Evolutionary conservation across 2,797 vertebrate genomes (phyloP).

Genomic region (Danio kyathit): DNA sequence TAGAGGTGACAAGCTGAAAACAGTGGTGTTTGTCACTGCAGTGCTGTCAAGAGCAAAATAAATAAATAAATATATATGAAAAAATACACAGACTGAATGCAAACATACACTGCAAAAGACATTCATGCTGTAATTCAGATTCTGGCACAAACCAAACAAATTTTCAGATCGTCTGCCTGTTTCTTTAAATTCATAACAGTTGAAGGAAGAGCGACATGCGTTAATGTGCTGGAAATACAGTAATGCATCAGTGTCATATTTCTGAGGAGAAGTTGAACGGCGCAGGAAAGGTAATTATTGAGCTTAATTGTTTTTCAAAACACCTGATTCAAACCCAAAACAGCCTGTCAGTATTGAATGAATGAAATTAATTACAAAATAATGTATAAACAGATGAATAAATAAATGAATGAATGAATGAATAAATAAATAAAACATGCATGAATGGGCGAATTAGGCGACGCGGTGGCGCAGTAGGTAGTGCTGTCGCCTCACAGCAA

Average conservation of each 20-base stretch:
- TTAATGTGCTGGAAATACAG: conserved; percentile 27
- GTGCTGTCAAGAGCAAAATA: background rate
- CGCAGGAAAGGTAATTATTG: conserved; percentile 26
- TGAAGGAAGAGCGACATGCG: background rate
- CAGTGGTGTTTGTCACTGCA: background rate
- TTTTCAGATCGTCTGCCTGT: background rate
- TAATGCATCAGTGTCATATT: conserved; percentile 31
- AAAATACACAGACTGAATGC: background rate
- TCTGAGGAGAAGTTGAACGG: conserved; percentile 12
- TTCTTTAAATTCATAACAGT: conserved; percentile 13
- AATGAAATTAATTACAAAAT: background rate
- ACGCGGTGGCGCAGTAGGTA: no score
- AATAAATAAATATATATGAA: no score
- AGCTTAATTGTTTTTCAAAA: conserved; percentile 33
- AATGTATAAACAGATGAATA: no score
- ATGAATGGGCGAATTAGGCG: no score
- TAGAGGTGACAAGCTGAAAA: conserved; percentile 7
- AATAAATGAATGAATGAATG: no score
- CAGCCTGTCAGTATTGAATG: background rate
- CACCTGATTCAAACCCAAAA: conserved; percentile 7
- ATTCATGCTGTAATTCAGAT: background rate
- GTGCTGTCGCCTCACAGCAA: no score
- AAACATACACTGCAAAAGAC: background rate
- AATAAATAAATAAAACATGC: no score
- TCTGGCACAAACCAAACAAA: background rate